Evolutionary conservation across 2,888 invertebrate species (phyloP).

Genomic region (Volucella zonaria): DNA sequence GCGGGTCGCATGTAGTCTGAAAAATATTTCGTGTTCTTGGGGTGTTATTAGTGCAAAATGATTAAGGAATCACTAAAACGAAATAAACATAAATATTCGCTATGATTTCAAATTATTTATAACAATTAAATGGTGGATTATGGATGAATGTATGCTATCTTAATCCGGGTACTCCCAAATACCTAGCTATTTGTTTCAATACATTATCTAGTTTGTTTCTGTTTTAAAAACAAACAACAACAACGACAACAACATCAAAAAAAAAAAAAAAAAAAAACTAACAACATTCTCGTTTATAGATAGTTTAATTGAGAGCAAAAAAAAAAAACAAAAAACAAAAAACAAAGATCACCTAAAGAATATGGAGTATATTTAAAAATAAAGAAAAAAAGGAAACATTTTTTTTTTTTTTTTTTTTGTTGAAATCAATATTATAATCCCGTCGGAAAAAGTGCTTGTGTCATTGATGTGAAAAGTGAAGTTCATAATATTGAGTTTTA

Average conservation of each 20-base stretch:
- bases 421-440: constrained; percentile 38
- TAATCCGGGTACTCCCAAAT: constrained; percentile 7
- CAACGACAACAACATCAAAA: too few relatives aligned
- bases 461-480: constrained; percentile 26
- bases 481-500: neutral
- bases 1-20: constrained; percentile 29
- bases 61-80: constrained; percentile 17
- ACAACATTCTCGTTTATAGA: neutral
- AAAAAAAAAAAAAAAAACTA: constrained; percentile 9
- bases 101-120: neutral
- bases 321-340: constrained; percentile 9
- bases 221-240: neutral
- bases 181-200: neutral
- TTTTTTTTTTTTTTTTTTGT: too few relatives aligned
- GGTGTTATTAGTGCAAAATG: constrained; percentile 21
- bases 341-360: constrained; percentile 3
- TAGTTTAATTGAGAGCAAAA: constrained; percentile 1
- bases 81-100: constrained; percentile 7
- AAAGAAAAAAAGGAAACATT: neutral
- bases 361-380: constrained; percentile 5
- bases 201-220: neutral
- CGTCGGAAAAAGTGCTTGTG: constrained; percentile 63
- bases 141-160: constrained; percentile 1
- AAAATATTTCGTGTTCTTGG: constrained; percentile 18
- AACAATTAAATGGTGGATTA: constrained; percentile 25